Conservation (phyloP, 1,140 invertebrate species). For the Antheraea mylitta region DNA sequence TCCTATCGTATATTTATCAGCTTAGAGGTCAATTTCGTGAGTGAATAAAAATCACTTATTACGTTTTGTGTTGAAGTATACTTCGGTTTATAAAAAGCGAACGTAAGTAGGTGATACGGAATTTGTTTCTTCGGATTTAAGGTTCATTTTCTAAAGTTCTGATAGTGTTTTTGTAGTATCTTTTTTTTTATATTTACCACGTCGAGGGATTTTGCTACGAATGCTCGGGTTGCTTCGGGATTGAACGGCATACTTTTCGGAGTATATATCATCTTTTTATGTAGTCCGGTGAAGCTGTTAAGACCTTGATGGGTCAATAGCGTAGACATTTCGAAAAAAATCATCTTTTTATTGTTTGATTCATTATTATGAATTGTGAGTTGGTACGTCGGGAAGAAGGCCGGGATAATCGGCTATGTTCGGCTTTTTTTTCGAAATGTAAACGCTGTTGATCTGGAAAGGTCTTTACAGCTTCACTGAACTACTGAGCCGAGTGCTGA, state of each 20-base stretch:
- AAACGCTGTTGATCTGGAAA: too few relatives aligned
- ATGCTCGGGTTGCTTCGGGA: constrained; percentile 26
- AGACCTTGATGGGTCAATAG: too few relatives aligned
- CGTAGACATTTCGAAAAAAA: too few relatives aligned
- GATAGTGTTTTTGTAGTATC: constrained; percentile 19
- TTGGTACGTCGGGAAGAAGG: too few relatives aligned
- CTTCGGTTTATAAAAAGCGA: not conserved
- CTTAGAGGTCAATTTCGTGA: not conserved
- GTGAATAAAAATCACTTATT: constrained; percentile 22
- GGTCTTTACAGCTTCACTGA: too few relatives aligned
- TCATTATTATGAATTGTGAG: too few relatives aligned
- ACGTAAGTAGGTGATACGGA: constrained; percentile 17
- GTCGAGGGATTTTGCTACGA: constrained; percentile 52
- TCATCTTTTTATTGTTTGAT: too few relatives aligned
- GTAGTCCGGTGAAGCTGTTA: too few relatives aligned
- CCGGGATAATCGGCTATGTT: too few relatives aligned
- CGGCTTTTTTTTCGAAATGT: too few relatives aligned
- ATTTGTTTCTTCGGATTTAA: constrained; percentile 15
- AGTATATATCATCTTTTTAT: not conserved
- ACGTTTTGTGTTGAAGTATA: not conserved
- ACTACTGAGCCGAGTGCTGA: too few relatives aligned
- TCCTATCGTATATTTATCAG: not conserved
- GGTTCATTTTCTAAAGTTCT: constrained; percentile 21
- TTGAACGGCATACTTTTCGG: not conserved
- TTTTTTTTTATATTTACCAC: constrained; percentile 72